These are phyloP conservation scores for Julus scandinavius DNA, from an alignment of 2,888 invertebrate genomes.

Conservation along the genomic window DNA sequence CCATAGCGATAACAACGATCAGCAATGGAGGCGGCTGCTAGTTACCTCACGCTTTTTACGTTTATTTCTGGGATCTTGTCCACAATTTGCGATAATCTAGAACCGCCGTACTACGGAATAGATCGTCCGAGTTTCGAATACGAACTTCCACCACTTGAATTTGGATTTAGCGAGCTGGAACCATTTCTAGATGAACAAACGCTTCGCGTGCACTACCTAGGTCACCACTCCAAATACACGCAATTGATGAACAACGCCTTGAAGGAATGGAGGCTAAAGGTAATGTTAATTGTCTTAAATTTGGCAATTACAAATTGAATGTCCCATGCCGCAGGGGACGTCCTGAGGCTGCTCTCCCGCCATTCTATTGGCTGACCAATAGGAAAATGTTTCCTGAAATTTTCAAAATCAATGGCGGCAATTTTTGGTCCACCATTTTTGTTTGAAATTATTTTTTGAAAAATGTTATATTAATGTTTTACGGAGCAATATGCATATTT, in stretches of 20 bases:
- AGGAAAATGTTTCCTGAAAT: neutral
- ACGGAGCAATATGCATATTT: too few relatives aligned
- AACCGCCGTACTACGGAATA: conserved; percentile 61
- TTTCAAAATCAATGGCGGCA: neutral
- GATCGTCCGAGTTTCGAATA: conserved; percentile 60
- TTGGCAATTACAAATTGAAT: too few relatives aligned
- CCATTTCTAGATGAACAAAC: conserved; percentile 62
- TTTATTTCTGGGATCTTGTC: neutral
- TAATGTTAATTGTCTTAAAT: neutral
- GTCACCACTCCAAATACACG: conserved; percentile 62
- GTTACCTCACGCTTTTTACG: neutral
- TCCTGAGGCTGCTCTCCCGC: neutral
- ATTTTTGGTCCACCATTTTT: neutral
- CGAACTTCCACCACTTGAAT: conserved; percentile 61
- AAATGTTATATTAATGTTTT: too few relatives aligned
- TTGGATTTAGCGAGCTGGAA: conserved; percentile 61
- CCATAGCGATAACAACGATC: conserved; percentile 1
- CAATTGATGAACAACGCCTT: conserved; percentile 62
- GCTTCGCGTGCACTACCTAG: conserved; percentile 62
- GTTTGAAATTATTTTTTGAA: too few relatives aligned
- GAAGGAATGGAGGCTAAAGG: conserved; percentile 61
- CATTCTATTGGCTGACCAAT: neutral
- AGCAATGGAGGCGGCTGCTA: neutral
- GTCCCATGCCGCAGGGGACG: neutral
- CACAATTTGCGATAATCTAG: conserved; percentile 13